Base-by-base conservation (phyloP, 2,113 vertebrate species). In the Casuarius casuarius region DNA sequence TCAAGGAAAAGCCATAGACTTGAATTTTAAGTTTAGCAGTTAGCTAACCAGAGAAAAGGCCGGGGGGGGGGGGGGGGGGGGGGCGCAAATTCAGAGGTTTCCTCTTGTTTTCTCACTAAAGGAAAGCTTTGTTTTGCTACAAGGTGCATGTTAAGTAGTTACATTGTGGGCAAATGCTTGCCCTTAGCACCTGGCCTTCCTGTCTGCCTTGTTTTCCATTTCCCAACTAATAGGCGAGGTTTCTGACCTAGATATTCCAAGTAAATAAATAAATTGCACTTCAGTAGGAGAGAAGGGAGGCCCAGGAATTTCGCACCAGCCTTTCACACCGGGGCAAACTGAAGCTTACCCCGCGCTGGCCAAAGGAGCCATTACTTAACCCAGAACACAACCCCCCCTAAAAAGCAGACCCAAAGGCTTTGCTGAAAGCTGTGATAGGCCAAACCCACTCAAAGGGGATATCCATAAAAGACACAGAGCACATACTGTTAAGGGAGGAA, bases 381-480 rank as follows among this genome's bases (percentile, higher is more conserved):
- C 52, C 22, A 46, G 35, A 38, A 25, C 70, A 48, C 58, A 92
- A 33, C 20, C 1, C 8, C 17, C 68, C 46, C 5, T 51, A 67
- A 48, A 78, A 76, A 25, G 16, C 20, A 46, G 23, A 82, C 40
- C 40, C 61, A 44, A 33, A 35, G 16, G 48, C n/a, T 12, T 25
- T 38, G n/a, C 48, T 52, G 48, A 52, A n/a, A 51, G 23, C 22
- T 35, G 68, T 17, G 28, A 19, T 23, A 33, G 23, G 20, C 29
- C 28, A 33, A 63, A 52, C 20, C 35, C 2, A 0, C 59, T 74
- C 28, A 23, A n/a, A 73, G 61, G 26, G 35, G 18, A 31, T 8
- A 68, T 7, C 52, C 3, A 0, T 33, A 52, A 61, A 29, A 0
- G 0, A 14, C 5, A n/a, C 35, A 46, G 35, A 21, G 48, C 19